Evolutionary conservation across 2,113 vertebrate genomes (phyloP).

Genomic region (Nanorana parkeri): DNA sequence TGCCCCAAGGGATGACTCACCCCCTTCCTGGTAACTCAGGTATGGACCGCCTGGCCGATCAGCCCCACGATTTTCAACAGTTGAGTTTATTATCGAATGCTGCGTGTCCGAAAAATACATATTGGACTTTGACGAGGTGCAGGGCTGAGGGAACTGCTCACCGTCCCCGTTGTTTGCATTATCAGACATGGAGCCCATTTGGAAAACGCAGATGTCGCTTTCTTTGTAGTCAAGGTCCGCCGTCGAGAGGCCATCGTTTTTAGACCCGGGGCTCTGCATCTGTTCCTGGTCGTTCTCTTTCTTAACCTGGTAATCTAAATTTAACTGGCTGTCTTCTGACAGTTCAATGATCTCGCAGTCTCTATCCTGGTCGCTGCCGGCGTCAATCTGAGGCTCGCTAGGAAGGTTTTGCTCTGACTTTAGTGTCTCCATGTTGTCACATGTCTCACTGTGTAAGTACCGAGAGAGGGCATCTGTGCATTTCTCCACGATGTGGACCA

Average conservation of each 20-base stretch:
- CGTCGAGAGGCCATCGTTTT: constrained; percentile 68
- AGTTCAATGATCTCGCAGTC: constrained; percentile 82
- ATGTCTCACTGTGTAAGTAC: constrained; percentile 75
- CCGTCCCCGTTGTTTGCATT: constrained; percentile 61
- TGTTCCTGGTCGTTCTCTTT: constrained; percentile 64
- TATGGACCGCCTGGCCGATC: constrained; percentile 70
- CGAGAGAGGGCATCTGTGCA: constrained; percentile 80
- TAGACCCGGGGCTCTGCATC: constrained; percentile 59
- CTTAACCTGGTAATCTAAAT: constrained; percentile 67
- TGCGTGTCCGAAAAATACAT: constrained; percentile 81
- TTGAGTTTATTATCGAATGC: constrained; percentile 81
- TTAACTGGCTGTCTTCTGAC: constrained; percentile 72
- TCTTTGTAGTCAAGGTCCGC: constrained; percentile 77
- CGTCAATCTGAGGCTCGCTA: constrained; percentile 58
- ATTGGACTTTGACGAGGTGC: constrained; percentile 76
- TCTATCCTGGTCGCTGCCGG: constrained; percentile 62
- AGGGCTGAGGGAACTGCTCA: constrained; percentile 75
- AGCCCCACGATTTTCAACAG: constrained; percentile 76
- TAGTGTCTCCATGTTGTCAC: constrained; percentile 68
- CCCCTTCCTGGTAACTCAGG: constrained; percentile 70
- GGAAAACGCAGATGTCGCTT: constrained; percentile 78
- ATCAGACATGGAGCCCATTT: constrained; percentile 72
- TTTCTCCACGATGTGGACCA: constrained; percentile 84
- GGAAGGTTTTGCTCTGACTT: constrained; percentile 66
- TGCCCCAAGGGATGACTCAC: constrained; percentile 56